Evolutionary conservation across 2,888 invertebrate species (phyloP).

Genomic region (Rotaria macrura): DNA sequence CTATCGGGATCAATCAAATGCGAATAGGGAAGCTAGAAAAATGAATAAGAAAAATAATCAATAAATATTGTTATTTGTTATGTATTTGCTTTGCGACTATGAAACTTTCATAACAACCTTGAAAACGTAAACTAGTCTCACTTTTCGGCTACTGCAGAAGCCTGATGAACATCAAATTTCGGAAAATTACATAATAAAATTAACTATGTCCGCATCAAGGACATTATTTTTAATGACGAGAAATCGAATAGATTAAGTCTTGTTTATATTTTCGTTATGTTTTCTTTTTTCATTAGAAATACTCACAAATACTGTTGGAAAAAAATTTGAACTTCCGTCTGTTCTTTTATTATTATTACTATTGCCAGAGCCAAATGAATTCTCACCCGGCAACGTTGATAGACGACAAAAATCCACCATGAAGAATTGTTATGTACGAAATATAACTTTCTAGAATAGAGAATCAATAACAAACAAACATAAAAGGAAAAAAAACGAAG

Average conservation of each 20-base stretch:
- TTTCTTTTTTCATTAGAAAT: too few relatives aligned
- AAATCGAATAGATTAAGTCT: too few relatives aligned
- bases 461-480: background rate
- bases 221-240: too few relatives aligned
- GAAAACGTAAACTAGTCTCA: background rate
- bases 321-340: background rate
- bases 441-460: background rate
- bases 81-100: background rate
- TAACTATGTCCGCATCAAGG: too few relatives aligned
- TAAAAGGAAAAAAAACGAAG: background rate
- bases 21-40: background rate
- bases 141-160: background rate
- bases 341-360: background rate
- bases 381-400: background rate
- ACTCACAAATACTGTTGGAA: background rate
- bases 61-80: background rate
- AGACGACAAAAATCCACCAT: background rate
- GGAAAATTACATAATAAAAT: background rate
- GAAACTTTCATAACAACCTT: background rate
- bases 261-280: too few relatives aligned
- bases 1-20: background rate
- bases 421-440: background rate
- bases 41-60: background rate
- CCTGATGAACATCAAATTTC: background rate
- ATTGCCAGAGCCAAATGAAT: background rate